Evolutionary conservation across 2,888 invertebrate genomes (phyloP).

Genomic region (Autographa pulchrina): DNA sequence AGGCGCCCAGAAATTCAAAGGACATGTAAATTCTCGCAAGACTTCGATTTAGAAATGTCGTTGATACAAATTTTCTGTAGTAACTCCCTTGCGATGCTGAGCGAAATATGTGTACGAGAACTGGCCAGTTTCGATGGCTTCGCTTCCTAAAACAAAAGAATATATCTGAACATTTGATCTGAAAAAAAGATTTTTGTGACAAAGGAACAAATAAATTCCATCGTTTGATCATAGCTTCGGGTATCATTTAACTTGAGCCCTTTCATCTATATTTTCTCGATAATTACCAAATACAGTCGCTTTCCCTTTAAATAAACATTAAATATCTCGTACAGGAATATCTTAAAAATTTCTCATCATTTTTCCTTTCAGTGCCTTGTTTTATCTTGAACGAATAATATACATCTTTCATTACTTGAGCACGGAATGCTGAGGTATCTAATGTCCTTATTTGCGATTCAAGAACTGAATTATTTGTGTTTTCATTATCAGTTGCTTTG

Average conservation of each 20-base stretch:
- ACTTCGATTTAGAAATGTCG: slow-evolving; percentile 95
- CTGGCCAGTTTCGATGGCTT: slow-evolving; percentile 92
- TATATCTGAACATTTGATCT: slow-evolving; percentile 39
- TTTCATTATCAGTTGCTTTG: slow-evolving; percentile 13
- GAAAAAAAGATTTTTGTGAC: slow-evolving; percentile 10
- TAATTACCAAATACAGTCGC: slow-evolving; percentile 29
- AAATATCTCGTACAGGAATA: slow-evolving; percentile 7
- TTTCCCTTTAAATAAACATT: slow-evolving; percentile 15
- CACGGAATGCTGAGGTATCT: slow-evolving; percentile 12
- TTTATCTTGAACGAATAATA: slow-evolving; percentile 19
- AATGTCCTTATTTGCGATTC: slow-evolving; percentile 23
- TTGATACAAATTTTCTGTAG: slow-evolving; percentile 96
- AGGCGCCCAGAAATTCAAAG: slow-evolving; percentile 84
- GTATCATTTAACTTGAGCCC: slow-evolving; percentile 25
- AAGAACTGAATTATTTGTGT: slow-evolving; percentile 30
- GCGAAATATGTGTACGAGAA: slow-evolving; percentile 94
- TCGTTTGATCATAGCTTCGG: slow-evolving; percentile 29
- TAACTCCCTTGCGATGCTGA: slow-evolving; percentile 94
- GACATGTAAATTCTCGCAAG: slow-evolving; percentile 96
- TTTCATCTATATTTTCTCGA: slow-evolving; percentile 29
- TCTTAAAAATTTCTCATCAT: slow-evolving; percentile 7
- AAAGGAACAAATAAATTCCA: slow-evolving; percentile 16
- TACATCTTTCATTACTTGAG: slow-evolving; percentile 18
- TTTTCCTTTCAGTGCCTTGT: slow-evolving; percentile 9
- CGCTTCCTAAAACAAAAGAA: slow-evolving; percentile 79